Base-by-base conservation (phyloP, 2,113 vertebrate species). In the Syngnathus scovelli region DNA sequence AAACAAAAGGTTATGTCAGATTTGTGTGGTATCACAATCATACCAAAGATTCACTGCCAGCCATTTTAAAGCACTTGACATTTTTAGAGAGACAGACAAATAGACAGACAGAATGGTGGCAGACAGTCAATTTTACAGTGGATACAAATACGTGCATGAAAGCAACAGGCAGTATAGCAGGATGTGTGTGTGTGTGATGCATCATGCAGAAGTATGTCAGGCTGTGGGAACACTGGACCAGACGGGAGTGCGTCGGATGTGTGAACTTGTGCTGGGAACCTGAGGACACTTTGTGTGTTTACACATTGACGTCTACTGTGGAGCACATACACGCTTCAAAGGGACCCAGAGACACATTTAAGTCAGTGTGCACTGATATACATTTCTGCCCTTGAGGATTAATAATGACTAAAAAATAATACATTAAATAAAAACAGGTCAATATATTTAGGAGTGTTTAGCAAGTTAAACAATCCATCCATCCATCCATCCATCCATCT, bases 241-340 rank as follows among this genome's bases (percentile, higher is more conserved):
- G 59, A 37, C 58, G 21, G 59, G 38, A 41, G 59, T 41, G 59
- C 21, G 61, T 44, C 61, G 6, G 72, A 72, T 77, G 77, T 79
- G 79, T 72, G 70, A 77, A 69, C 77, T 67, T 83, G 84, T 81
- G 76, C 77, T 67, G 44, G 37, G 46, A 77, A 69, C 51, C 72
- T 75, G 69, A 61, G 79, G 59, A 39, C 75, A 43, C 60, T 61
- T 43, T 44, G 39, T 43, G 60, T 69, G 56, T 70, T 72, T 75
- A 75, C 62, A 65, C 52, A 36, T 18, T 67, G 67, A 59, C 61
- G 39, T 27, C 61, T 62, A 43, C 61, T 62, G 61, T 44, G n/a
- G 18, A 58, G 55, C 12, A 7, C 62, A 66, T 66, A 66, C 64
- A 27, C 21, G 12, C 41, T 62, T 62, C 61, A 62, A 62, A 62